A percentile compares a stretch with the other conserved stretches of the same genome.
phyloP scores from a whole-genome alignment of 2,797 vertebrate species.

The Lacerta viridis region DNA sequence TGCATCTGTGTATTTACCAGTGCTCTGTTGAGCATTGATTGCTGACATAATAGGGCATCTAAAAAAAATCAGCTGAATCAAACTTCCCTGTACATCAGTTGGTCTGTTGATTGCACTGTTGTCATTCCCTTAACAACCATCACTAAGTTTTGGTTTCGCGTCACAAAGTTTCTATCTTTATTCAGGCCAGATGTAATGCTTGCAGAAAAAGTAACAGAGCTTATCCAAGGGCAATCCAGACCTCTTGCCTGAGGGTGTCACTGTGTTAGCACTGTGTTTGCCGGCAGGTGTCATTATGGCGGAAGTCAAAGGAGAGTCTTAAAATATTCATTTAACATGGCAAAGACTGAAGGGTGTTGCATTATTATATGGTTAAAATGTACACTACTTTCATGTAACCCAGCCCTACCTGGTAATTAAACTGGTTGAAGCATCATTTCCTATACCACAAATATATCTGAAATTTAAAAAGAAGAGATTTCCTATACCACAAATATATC shows the following conservation, averaged over 20 bases:
- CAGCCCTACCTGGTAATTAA: background rate
- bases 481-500: rapidly evolving
- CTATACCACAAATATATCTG: rapidly evolving
- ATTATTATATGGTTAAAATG: background rate
- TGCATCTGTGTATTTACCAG: conserved; percentile 50
- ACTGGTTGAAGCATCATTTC: background rate
- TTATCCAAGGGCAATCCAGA: conserved; percentile 19
- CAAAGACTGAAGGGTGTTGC: background rate
- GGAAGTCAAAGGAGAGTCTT: conserved; percentile 41
- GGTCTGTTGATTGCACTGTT: conserved; percentile 77
- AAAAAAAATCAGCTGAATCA: conserved; percentile 59
- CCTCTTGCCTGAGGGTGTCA: conserved; percentile 16
- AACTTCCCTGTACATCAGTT: conserved; percentile 56
- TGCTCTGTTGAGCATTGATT: conserved; percentile 54
- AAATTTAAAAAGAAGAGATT: background rate
- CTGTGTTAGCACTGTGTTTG: conserved; percentile 20
- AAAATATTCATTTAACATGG: background rate
- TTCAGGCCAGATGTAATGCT: conserved; percentile 72
- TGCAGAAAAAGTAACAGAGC: conserved; percentile 72
- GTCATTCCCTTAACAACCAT: conserved; percentile 78
- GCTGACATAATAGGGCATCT: conserved; percentile 63
- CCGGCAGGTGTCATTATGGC: conserved; percentile 69
- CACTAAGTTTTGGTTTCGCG: conserved; percentile 74
- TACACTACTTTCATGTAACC: background rate
- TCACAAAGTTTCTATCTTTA: conserved; percentile 64